Conservation (phyloP, 1,140 invertebrate genomes). For the Plutomurus gul region DNA sequence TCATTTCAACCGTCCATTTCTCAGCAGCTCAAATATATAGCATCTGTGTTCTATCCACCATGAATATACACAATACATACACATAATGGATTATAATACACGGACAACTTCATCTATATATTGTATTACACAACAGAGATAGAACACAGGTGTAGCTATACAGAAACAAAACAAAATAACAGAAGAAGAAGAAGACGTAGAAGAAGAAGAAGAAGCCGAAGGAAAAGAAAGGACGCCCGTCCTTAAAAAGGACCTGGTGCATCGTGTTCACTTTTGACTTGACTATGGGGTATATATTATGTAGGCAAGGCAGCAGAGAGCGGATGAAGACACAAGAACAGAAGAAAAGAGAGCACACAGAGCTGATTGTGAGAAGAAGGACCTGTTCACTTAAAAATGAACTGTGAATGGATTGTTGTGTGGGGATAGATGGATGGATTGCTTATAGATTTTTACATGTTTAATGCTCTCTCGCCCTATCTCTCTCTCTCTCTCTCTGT, state of each 20-base stretch:
- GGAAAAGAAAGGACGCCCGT: conserved; percentile 16
- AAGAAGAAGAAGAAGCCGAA: background rate
- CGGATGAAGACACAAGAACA: background rate
- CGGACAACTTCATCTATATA: no score
- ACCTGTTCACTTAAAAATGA: background rate
- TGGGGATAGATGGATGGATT: no score
- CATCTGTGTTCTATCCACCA: no score
- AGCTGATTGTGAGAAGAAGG: no score
- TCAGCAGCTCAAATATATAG: no score
- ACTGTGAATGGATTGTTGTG: conserved; percentile 2
- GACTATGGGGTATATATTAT: background rate
- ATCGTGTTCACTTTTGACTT: background rate
- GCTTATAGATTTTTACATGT: no score
- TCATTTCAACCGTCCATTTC: no score
- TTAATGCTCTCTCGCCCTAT: no score
- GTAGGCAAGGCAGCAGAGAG: background rate
- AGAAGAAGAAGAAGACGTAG: background rate
- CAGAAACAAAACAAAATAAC: background rate
- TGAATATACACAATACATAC: no score
- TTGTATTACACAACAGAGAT: no score
- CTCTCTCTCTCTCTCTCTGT: no score
- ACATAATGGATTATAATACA: no score
- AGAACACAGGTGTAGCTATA: conserved; percentile 4
- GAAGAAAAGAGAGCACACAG: background rate
- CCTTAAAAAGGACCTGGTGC: conserved; percentile 21